phyloP scores from a whole-genome alignment of 2,888 invertebrate species.

The Cerastis leucographa region DNA sequence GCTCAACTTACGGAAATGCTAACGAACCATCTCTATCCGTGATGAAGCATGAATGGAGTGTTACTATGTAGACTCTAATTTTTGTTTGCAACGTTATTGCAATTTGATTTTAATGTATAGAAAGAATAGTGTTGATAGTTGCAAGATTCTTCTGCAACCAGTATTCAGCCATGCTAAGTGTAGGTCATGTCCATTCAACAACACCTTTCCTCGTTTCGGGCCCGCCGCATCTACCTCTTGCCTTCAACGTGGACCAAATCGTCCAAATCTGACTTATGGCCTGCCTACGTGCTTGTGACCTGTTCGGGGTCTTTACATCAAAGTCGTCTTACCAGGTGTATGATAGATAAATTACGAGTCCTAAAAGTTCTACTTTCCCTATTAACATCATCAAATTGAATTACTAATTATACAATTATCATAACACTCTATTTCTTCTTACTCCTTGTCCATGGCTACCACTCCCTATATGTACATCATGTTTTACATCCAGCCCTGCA shows the following conservation, averaged over 20 bases:
- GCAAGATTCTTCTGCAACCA: background rate
- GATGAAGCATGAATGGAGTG: slow-evolving; percentile 43
- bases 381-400: no score
- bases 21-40: slow-evolving; percentile 60
- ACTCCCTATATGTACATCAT: slow-evolving; percentile 13
- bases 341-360: no score
- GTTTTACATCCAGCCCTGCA: slow-evolving; percentile 39
- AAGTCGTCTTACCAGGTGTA: background rate
- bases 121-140: background rate
- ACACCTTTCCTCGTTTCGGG: no score
- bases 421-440: slow-evolving; percentile 7
- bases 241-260: background rate
- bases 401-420: no score
- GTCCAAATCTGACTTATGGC: background rate
- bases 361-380: no score
- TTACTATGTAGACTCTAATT: background rate
- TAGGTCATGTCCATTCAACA: background rate
- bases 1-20: slow-evolving; percentile 65
- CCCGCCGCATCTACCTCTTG: background rate
- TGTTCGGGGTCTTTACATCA: background rate
- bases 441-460: slow-evolving; percentile 1
- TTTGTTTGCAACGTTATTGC: background rate
- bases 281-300: background rate
- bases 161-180: background rate
- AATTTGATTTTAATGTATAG: background rate